phyloP scores from a whole-genome alignment of 2,888 invertebrate species.

The Branchipolynoe longqiensis region DNA sequence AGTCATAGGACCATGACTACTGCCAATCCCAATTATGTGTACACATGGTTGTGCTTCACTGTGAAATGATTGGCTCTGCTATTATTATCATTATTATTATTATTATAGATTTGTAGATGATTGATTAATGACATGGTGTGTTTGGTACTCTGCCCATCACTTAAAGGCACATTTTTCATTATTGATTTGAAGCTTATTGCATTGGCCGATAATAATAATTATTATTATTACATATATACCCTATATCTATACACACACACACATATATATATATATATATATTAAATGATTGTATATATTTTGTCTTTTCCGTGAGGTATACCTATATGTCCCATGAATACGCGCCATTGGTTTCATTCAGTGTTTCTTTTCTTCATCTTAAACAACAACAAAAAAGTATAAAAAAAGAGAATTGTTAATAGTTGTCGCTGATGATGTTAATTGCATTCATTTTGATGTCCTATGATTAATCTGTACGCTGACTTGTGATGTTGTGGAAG shows the following conservation, averaged over 20 bases:
- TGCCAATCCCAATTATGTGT: slow-evolving; percentile 23
- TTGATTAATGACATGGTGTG: background rate
- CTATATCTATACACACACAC: background rate
- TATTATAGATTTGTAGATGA: background rate
- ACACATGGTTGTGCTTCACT: background rate
- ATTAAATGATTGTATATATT: slow-evolving; percentile 28
- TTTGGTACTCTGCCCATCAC: background rate
- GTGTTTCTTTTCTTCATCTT: no score
- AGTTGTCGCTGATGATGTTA: no score
- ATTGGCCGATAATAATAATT: background rate
- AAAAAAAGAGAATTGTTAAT: no score
- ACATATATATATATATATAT: slow-evolving; percentile 3
- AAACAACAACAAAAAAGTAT: no score
- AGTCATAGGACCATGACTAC: background rate
- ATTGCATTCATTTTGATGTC: no score
- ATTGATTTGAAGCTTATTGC: background rate
- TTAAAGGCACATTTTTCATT: background rate
- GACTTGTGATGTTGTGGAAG: no score
- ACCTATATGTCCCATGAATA: background rate
- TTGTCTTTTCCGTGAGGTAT: slow-evolving; percentile 8
- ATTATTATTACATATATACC: background rate
- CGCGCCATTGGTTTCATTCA: no score
- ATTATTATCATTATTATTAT: background rate
- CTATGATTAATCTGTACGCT: no score
- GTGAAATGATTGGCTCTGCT: slow-evolving; percentile 16